A percentile compares a stretch with the other conserved stretches of the same genome.
phyloP scores from a whole-genome alignment of 2,888 invertebrate species.

The Mesorhabditis sp. region DNA sequence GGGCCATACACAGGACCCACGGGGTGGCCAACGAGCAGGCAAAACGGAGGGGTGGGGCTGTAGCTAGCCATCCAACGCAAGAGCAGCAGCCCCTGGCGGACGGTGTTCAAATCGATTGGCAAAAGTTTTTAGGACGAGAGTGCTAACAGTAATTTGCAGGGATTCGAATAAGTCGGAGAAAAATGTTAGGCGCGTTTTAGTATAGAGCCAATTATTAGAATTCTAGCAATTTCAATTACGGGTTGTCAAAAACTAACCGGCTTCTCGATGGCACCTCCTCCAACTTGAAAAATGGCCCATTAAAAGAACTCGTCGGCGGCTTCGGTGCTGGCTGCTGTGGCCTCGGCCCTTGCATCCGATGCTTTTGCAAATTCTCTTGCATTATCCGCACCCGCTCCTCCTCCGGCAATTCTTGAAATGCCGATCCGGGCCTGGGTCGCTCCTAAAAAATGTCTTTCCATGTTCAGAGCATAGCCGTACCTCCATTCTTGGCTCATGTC shows the following conservation, averaged over 20 bases:
- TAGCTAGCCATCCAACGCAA: background rate
- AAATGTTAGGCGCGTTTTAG: too few relatives aligned
- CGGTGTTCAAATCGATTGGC: too few relatives aligned
- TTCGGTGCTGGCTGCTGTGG: constrained; percentile 24
- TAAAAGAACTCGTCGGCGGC: constrained; percentile 40
- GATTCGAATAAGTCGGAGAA: too few relatives aligned
- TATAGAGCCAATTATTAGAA: too few relatives aligned
- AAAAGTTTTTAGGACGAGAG: too few relatives aligned
- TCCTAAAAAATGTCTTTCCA: background rate
- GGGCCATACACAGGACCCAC: too few relatives aligned
- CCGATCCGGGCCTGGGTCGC: background rate
- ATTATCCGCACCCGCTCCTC: constrained; percentile 43
- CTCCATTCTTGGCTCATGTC: constrained; percentile 1
- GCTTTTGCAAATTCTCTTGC: constrained; percentile 51
- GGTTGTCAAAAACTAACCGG: background rate
- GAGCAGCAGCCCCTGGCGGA: background rate
- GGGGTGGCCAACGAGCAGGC: background rate
- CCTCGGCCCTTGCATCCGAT: constrained; percentile 28
- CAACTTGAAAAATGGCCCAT: constrained; percentile 56
- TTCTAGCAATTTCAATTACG: too few relatives aligned
- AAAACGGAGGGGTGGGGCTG: background rate
- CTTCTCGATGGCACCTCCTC: constrained; percentile 38
- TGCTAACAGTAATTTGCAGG: too few relatives aligned
- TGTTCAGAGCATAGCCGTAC: background rate
- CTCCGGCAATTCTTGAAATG: constrained; percentile 36